Conservation (phyloP, 1,140 invertebrate genomes). For the Patella vulgata region DNA sequence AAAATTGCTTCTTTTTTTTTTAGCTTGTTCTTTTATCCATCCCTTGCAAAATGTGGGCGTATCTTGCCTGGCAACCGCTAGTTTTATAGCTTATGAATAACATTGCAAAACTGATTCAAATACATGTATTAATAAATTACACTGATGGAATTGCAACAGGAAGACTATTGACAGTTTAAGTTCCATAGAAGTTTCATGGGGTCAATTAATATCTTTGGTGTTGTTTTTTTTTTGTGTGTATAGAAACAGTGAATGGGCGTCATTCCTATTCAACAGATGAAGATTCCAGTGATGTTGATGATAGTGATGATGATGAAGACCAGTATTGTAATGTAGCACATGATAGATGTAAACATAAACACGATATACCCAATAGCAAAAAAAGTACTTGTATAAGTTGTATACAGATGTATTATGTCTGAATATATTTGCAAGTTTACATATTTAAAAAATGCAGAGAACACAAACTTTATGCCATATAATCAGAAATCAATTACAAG, state of each 20-base stretch:
- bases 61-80: no score
- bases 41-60: no score
- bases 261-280: conserved; percentile 43
- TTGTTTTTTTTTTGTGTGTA: conserved; percentile 5
- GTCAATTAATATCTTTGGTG: no score
- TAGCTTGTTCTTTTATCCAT: no score
- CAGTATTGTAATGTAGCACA: conserved; percentile 42
- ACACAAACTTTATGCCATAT: not conserved
- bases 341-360: conserved; percentile 44
- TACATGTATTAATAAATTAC: no score
- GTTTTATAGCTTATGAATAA: no score
- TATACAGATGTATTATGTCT: not conserved
- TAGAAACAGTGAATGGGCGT: conserved; percentile 45
- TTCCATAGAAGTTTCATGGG: no score
- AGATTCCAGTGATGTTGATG: conserved; percentile 47
- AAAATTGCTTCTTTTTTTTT: no score
- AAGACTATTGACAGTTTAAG: no score
- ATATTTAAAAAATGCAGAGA: not conserved
- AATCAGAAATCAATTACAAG: no score
- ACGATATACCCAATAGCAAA: conserved; percentile 44
- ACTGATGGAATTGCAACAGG: no score
- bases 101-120: no score
- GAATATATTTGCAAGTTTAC: conserved; percentile 1
- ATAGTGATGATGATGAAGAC: conserved; percentile 41
- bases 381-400: not conserved